Evolutionary conservation across 2,797 vertebrate species (phyloP).

Genomic region (Pygocentrus nattereri): DNA sequence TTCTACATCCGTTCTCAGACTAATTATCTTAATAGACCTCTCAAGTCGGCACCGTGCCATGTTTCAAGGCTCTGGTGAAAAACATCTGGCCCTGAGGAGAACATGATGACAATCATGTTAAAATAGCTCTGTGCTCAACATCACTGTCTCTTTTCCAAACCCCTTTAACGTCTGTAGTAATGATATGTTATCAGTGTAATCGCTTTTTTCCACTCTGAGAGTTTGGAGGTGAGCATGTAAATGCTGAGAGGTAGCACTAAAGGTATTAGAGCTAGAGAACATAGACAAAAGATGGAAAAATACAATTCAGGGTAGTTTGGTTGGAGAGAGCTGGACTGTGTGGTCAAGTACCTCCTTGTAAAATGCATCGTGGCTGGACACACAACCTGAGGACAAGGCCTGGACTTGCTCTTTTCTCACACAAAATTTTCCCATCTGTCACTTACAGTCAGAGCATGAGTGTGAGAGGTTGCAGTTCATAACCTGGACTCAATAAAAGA

Average conservation of each 20-base stretch:
- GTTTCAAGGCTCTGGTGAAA: constrained; percentile 21
- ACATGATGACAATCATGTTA: constrained; percentile 39
- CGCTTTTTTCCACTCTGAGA: background rate
- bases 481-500: too few relatives aligned
- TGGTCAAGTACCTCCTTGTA: background rate
- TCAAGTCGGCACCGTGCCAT: constrained; percentile 25
- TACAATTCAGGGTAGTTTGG: background rate
- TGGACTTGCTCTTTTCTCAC: constrained; percentile 34
- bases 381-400: constrained; percentile 16
- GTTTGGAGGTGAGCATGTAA: background rate
- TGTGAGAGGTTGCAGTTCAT: constrained; percentile 2
- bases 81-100: constrained; percentile 30
- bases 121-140: constrained; percentile 14
- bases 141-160: background rate
- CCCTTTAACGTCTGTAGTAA: background rate
- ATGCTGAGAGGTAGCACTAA: background rate
- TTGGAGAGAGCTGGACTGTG: background rate
- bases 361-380: background rate
- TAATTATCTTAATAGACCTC: constrained; percentile 37
- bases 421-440: constrained; percentile 24
- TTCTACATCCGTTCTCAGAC: constrained; percentile 38
- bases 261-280: background rate
- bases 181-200: constrained; percentile 20
- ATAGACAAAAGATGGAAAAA: background rate
- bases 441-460: background rate